Conservation (phyloP, 2,113 vertebrate species). For the Protobothrops mucrosquamatus region DNA sequence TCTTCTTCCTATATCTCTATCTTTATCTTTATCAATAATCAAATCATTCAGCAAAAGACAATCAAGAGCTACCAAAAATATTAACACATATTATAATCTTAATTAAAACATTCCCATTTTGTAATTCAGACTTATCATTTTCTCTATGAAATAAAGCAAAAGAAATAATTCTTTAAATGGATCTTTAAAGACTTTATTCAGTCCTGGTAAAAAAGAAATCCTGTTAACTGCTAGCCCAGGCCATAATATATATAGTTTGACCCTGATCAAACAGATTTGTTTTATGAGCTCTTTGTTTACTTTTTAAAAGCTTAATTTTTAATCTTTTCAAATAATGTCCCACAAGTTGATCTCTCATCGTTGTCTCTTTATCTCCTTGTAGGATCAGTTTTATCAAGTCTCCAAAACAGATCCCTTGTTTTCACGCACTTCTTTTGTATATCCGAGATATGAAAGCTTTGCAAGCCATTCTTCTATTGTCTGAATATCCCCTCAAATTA, state of each 20-base stretch:
- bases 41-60: no score
- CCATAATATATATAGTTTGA: background rate
- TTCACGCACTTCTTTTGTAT: background rate
- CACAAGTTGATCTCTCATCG: background rate
- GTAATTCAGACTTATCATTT: background rate
- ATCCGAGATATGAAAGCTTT: background rate
- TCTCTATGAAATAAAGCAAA: background rate
- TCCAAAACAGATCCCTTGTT: background rate
- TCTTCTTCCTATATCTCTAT: no score
- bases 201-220: background rate
- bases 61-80: no score
- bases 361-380: background rate
- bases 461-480: background rate
- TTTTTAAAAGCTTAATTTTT: background rate
- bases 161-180: background rate
- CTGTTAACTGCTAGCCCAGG: background rate
- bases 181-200: background rate
- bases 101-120: background rate
- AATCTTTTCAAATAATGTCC: background rate
- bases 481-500: background rate
- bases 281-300: background rate
- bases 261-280: background rate
- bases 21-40: no score
- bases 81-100: background rate
- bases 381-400: background rate